Percentiles rank a stretch among this genome's conserved stretches.
Evolutionary conservation across 1,140 invertebrate genomes (phyloP).

Genomic region (Amyelois transitella): DNA sequence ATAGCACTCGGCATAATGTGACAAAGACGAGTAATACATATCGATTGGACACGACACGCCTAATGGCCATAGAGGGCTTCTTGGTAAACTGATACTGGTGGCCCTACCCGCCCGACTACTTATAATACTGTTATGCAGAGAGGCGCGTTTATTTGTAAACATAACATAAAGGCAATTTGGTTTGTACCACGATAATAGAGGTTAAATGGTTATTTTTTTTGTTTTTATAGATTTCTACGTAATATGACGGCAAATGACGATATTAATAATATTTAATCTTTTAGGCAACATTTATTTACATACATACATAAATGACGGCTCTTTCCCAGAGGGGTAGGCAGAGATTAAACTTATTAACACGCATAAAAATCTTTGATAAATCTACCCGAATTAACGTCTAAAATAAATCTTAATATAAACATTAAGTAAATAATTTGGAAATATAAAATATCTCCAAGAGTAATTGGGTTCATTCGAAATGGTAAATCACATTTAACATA

Average conservation of each 20-base stretch:
- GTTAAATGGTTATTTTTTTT: too few relatives aligned
- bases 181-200: too few relatives aligned
- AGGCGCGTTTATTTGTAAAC: neutral
- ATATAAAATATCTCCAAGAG: neutral
- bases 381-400: neutral
- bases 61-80: slow-evolving; percentile 29
- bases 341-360: too few relatives aligned
- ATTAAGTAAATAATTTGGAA: neutral
- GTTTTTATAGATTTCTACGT: too few relatives aligned
- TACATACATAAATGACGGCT: too few relatives aligned
- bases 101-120: slow-evolving; percentile 95
- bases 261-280: too few relatives aligned
- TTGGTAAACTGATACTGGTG: slow-evolving; percentile 31
- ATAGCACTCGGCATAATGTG: slow-evolving; percentile 20
- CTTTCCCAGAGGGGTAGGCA: too few relatives aligned
- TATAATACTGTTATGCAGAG: slow-evolving; percentile 77
- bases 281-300: too few relatives aligned
- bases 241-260: too few relatives aligned
- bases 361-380: too few relatives aligned
- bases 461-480: neutral
- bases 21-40: slow-evolving; percentile 24
- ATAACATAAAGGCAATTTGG: neutral
- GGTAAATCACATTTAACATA: neutral
- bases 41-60: slow-evolving; percentile 30
- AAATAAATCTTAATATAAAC: neutral